phyloP scores from a whole-genome alignment of 2,888 invertebrate species.

The Acanthococcus lagerstroemiae region DNA sequence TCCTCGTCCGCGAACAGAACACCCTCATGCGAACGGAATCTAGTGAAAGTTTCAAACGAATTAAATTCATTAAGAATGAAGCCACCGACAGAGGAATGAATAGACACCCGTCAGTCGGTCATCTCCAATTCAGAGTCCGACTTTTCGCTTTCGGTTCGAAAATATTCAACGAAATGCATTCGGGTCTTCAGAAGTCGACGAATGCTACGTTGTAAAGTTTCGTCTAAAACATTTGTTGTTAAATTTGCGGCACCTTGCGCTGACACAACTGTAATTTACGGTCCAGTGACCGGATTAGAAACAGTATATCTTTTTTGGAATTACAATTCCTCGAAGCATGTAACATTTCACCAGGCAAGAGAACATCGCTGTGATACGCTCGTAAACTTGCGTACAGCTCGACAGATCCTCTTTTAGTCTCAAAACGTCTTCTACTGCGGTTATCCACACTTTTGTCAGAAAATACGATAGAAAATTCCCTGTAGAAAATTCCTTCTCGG shows the following conservation, averaged over 20 bases:
- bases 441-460: no score
- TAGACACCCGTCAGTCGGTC: no score
- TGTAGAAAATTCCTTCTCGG: neutral
- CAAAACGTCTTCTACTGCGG: neutral
- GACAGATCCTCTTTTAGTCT: neutral
- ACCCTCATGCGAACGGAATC: no score
- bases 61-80: no score
- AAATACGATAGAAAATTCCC: neutral
- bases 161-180: neutral
- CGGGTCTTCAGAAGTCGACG: constrained; percentile 9
- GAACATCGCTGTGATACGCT: no score
- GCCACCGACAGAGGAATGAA: no score
- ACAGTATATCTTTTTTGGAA: constrained; percentile 8
- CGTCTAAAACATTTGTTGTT: neutral
- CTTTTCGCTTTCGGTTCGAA: no score
- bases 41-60: no score
- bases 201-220: constrained; percentile 10
- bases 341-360: neutral
- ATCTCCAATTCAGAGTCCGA: no score
- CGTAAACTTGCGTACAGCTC: neutral
- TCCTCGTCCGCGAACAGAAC: no score
- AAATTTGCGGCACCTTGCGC: constrained; percentile 22
- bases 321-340: neutral
- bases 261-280: constrained; percentile 24
- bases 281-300: constrained; percentile 13